Conservation (phyloP, 2,888 invertebrate genomes). For the Spialia ferax region DNA sequence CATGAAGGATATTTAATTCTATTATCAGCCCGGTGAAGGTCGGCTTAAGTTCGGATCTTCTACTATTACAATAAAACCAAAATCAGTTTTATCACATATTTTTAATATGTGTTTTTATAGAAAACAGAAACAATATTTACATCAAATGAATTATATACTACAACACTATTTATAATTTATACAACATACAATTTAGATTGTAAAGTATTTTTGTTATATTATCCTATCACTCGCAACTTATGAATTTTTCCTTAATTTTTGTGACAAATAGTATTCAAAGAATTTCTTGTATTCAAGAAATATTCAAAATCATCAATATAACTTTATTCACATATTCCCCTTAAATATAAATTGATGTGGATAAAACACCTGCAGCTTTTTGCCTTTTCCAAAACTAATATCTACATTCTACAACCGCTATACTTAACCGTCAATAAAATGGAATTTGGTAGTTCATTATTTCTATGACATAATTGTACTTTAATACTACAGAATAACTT, state of each 20-base stretch:
- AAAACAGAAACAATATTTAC: conserved; percentile 4
- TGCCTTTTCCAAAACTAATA: neutral
- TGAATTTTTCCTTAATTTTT: neutral
- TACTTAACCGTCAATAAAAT: conserved; percentile 11
- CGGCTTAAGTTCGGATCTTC: too few species aligned
- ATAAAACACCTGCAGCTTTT: neutral
- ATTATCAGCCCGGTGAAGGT: too few species aligned
- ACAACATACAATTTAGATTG: neutral
- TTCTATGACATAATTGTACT: conserved; percentile 15
- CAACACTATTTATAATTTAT: neutral
- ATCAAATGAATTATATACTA: neutral
- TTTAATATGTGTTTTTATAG: conserved; percentile 1
- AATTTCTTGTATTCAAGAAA: too few species aligned
- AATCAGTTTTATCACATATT: neutral
- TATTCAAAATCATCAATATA: too few species aligned
- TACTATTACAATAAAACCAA: too few species aligned
- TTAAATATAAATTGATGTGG: neutral
- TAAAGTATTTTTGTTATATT: neutral
- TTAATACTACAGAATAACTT: conserved; percentile 21
- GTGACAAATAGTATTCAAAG: neutral
- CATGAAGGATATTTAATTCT: too few species aligned
- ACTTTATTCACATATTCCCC: too few species aligned
- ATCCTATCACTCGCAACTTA: neutral
- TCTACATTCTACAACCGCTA: neutral
- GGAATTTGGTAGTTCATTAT: conserved; percentile 20